These are phyloP conservation scores for Psittacula cyanocephala DNA, from an alignment of 2,113 vertebrate genomes.

Conservation along the genomic window DNA sequence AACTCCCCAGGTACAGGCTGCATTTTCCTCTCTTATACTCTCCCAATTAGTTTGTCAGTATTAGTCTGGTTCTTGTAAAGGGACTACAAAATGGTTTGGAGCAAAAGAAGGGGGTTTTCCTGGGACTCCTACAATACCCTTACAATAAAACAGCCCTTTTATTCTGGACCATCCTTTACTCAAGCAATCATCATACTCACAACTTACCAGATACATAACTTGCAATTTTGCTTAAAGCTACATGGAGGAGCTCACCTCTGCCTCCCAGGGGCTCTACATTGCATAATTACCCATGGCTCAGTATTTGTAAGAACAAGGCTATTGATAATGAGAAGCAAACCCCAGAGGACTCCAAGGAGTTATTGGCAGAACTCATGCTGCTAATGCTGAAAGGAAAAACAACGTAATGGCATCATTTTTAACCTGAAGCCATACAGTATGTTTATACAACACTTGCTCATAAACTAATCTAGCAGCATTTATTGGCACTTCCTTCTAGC, in stretches of 20 bases:
- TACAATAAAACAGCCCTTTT: not conserved
- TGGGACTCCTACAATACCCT: not conserved
- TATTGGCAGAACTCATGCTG: not conserved
- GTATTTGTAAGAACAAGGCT: not conserved
- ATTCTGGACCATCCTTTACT: not conserved
- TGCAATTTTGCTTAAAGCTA: not conserved
- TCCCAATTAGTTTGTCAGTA: not conserved
- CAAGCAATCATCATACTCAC: not conserved
- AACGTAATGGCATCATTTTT: not conserved
- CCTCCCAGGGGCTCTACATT: not conserved
- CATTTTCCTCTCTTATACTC: not conserved
- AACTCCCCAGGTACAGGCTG: not conserved
- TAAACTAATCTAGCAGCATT: not conserved
- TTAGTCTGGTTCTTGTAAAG: not conserved
- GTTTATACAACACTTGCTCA: constrained; percentile 5
- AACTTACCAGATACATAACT: not conserved
- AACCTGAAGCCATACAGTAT: not conserved
- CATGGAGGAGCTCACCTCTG: not conserved
- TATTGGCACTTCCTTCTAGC: not conserved
- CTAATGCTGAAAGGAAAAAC: not conserved
- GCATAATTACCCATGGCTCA: not conserved
- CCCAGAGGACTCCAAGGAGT: not conserved
- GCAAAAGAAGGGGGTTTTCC: not conserved
- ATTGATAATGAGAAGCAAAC: not conserved
- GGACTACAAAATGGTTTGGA: not conserved